Evolutionary conservation across 2,888 invertebrate genomes (phyloP).

Genomic region (Sericinus montela): DNA sequence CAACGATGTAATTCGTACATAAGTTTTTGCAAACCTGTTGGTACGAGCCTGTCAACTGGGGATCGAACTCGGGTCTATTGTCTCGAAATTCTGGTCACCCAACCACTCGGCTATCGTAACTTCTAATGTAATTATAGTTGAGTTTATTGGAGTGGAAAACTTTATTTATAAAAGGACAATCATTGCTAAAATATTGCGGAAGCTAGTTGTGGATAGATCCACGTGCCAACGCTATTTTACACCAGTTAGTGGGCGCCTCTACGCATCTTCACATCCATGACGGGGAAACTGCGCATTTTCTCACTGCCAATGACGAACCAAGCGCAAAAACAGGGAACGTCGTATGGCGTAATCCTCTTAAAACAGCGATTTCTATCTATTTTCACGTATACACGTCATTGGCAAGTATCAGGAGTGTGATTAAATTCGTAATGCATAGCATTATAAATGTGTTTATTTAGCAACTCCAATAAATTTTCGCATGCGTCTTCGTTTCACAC

Average conservation of each 20-base stretch:
- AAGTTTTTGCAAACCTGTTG: no score
- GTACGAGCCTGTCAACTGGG: no score
- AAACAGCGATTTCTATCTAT: slow-evolving; percentile 50
- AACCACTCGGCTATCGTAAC: no score
- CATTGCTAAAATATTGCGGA: slow-evolving; percentile 32
- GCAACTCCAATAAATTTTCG: not conserved
- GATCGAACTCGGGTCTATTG: no score
- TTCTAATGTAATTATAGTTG: no score
- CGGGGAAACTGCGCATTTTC: slow-evolving; percentile 62
- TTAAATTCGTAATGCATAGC: slow-evolving; percentile 34
- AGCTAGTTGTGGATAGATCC: slow-evolving; percentile 44
- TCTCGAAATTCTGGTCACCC: no score
- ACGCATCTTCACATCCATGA: slow-evolving; percentile 35
- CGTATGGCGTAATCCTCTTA: slow-evolving; percentile 48
- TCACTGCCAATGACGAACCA: slow-evolving; percentile 34
- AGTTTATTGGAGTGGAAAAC: no score
- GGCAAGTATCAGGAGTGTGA: slow-evolving; percentile 44
- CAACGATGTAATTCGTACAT: no score
- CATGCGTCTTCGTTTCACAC: not conserved
- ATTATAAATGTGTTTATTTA: slow-evolving; percentile 31
- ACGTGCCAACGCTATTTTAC: slow-evolving; percentile 57
- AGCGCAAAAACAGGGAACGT: slow-evolving; percentile 39
- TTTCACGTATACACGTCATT: slow-evolving; percentile 60
- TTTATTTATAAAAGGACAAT: no score
- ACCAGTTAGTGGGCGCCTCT: slow-evolving; percentile 30